Conservation (phyloP, 1,140 invertebrate species). For the Stegodyphus mimosarum region DNA sequence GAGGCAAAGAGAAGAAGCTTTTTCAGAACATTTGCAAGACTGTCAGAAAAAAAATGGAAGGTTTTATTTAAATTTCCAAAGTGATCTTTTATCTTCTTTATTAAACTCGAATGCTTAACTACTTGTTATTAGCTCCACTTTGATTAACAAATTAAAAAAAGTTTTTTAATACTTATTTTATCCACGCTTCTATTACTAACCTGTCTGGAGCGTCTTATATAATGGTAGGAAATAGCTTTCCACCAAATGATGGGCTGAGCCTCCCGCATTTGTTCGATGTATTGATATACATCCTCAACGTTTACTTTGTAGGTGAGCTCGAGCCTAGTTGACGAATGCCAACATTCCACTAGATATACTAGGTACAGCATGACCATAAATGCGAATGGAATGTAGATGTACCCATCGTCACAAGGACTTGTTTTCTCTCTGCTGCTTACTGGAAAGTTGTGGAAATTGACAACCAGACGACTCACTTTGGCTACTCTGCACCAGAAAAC, state of each 20-base stretch:
- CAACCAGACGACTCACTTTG: slow-evolving; percentile 75
- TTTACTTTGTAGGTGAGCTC: slow-evolving; percentile 73
- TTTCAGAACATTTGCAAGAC: too few relatives aligned
- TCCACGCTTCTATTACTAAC: slow-evolving; percentile 64
- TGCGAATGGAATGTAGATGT: slow-evolving; percentile 85
- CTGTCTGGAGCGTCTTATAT: slow-evolving; percentile 79
- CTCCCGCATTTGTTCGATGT: slow-evolving; percentile 77
- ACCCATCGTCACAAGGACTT: slow-evolving; percentile 82
- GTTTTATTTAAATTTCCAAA: too few relatives aligned
- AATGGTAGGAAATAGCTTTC: slow-evolving; percentile 90
- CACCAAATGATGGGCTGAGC: slow-evolving; percentile 86
- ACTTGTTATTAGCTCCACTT: too few relatives aligned
- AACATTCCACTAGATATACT: slow-evolving; percentile 87
- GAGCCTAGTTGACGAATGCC: slow-evolving; percentile 77
- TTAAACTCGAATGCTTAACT: too few relatives aligned
- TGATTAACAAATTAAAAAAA: too few relatives aligned
- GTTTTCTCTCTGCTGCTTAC: slow-evolving; percentile 65
- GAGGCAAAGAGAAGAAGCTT: too few relatives aligned
- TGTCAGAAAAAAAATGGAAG: too few relatives aligned
- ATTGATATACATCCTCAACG: slow-evolving; percentile 74
- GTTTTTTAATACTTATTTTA: too few relatives aligned
- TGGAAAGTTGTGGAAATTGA: slow-evolving; percentile 64
- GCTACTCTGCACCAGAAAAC: slow-evolving; percentile 84
- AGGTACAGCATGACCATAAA: slow-evolving; percentile 85
- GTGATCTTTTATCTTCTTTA: too few relatives aligned